These are phyloP conservation scores for Chroicocephalus ridibundus DNA, from an alignment of 2,113 vertebrate species.

Conservation along the genomic window DNA sequence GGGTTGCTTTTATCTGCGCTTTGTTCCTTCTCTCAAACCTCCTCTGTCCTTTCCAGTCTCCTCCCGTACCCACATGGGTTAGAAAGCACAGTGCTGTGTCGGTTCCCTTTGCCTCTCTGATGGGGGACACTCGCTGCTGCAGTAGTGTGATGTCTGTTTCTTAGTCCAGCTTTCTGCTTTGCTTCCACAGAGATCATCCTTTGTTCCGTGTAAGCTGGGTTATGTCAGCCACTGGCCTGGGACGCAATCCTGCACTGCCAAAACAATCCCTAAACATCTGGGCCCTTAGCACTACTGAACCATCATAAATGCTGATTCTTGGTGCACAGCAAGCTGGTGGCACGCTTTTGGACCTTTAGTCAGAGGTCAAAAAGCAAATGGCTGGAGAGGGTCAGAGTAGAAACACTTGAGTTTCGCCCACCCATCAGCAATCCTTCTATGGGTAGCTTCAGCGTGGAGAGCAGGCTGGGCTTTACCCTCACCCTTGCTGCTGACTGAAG, in stretches of 20 bases:
- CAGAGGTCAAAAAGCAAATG: neutral
- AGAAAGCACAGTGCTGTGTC: neutral
- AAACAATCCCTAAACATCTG: neutral
- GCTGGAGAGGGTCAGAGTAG: neutral
- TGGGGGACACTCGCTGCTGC: neutral
- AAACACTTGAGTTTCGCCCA: neutral
- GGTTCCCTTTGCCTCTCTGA: neutral
- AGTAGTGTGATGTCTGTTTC: neutral
- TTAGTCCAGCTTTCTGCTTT: neutral
- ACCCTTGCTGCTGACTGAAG: neutral
- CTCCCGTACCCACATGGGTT: neutral
- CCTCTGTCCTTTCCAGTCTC: neutral
- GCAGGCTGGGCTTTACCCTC: neutral
- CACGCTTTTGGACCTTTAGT: neutral
- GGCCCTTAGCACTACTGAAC: neutral
- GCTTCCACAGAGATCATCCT: neutral
- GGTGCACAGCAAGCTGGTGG: neutral
- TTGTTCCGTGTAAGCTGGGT: neutral
- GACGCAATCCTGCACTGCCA: neutral
- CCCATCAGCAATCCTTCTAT: neutral
- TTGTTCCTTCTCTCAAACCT: neutral
- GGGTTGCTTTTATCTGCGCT: neutral
- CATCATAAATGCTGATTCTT: neutral
- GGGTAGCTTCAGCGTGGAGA: neutral
- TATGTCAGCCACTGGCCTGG: neutral